Percentiles rank a stretch among this genome's conserved stretches.
phyloP scores from a whole-genome alignment of 2,797 vertebrate genomes.

The Gobionotothen gibberifrons region DNA sequence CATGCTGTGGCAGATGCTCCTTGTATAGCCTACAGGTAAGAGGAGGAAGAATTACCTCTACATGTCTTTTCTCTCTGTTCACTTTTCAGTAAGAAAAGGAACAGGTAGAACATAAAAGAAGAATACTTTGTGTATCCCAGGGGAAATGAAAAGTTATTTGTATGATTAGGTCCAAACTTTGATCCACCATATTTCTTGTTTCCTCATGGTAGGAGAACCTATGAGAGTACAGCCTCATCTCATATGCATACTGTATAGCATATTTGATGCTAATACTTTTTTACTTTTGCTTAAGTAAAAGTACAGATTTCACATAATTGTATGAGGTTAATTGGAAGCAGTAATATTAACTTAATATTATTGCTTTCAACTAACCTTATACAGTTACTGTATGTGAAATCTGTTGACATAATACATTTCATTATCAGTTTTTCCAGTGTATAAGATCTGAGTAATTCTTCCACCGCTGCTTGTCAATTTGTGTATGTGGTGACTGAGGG shows the following conservation, averaged over 20 bases:
- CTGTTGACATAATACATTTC: no score
- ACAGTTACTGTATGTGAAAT: no score
- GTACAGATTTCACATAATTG: no score
- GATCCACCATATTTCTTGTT: constrained; percentile 12
- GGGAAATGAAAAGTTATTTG: constrained; percentile 20
- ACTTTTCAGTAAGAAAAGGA: constrained; percentile 11
- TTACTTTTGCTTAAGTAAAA: no score
- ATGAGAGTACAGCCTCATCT: constrained; percentile 27
- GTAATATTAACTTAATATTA: no score
- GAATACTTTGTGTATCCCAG: constrained; percentile 27
- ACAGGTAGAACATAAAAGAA: constrained; percentile 27
- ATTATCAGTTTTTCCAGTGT: no score
- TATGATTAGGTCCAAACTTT: constrained; percentile 29
- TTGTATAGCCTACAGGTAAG: constrained; percentile 57
- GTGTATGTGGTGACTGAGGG: constrained; percentile 30
- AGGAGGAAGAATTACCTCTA: constrained; percentile 29
- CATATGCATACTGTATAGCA: neutral
- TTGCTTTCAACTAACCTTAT: no score
- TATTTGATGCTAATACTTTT: no score
- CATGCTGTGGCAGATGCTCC: constrained; percentile 53
- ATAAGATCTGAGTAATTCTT: no score
- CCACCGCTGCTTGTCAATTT: constrained; percentile 20
- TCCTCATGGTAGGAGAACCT: constrained; percentile 21
- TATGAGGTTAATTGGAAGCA: no score
- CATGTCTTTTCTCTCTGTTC: constrained; percentile 43